Conservation (phyloP, 2,113 vertebrate species). For the Nesogale talazaci region DNA sequence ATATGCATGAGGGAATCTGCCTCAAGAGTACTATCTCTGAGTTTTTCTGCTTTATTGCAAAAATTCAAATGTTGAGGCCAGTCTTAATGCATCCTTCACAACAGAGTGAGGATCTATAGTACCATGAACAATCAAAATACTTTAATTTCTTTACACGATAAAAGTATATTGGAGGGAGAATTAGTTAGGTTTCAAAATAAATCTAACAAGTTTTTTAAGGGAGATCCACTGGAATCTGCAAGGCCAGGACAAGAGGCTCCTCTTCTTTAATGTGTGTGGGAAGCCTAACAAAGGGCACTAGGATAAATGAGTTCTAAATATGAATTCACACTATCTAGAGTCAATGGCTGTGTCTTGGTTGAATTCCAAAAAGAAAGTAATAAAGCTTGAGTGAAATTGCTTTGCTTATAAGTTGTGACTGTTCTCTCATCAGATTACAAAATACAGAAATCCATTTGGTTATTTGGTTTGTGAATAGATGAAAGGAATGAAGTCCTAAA, state of each 20-base stretch:
- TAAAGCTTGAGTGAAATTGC: constrained; percentile 67
- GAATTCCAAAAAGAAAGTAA: constrained; percentile 71
- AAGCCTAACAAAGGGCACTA: constrained; percentile 45
- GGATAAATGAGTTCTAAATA: constrained; percentile 29
- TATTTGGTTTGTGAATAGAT: background rate
- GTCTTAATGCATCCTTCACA: constrained; percentile 3
- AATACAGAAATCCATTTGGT: background rate
- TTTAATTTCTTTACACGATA: constrained; percentile 54
- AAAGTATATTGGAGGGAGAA: background rate
- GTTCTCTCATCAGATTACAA: constrained; percentile 10
- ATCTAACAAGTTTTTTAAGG: constrained; percentile 63
- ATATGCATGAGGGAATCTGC: background rate
- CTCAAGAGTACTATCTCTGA: background rate
- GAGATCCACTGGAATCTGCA: background rate
- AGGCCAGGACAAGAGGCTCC: constrained; percentile 38
- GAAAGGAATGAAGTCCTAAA: background rate
- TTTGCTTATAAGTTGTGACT: constrained; percentile 52
- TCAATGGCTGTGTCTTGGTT: constrained; percentile 41
- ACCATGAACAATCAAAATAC: constrained; percentile 41
- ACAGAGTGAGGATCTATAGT: constrained; percentile 54
- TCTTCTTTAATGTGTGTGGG: background rate
- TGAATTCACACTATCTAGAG: constrained; percentile 68
- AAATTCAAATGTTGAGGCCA: constrained; percentile 43
- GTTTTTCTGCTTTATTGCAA: constrained; percentile 64
- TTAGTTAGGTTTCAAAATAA: constrained; percentile 60